Evolutionary conservation across 2,797 vertebrate species (phyloP).

Genomic region (Myiotriccus ornatus): DNA sequence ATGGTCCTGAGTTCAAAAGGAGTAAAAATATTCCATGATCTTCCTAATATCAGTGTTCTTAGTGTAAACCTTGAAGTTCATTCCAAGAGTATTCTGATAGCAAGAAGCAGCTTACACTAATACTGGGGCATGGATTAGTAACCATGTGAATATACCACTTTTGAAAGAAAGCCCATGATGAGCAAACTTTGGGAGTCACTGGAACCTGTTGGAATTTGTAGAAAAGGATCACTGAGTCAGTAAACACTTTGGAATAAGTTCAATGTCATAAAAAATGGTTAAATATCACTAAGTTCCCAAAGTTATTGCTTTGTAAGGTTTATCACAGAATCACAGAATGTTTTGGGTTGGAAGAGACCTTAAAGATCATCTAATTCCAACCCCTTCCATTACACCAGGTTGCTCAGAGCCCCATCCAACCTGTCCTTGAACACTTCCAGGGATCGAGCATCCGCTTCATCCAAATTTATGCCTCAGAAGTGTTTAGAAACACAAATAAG

Average conservation of each 20-base stretch:
- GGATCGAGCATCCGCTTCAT: background rate
- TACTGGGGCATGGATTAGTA: background rate
- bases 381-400: background rate
- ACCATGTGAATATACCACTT: background rate
- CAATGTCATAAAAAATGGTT: background rate
- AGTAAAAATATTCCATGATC: background rate
- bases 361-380: background rate
- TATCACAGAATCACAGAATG: background rate
- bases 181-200: background rate
- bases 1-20: background rate
- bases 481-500: background rate
- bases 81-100: background rate
- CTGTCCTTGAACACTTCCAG: background rate
- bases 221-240: background rate
- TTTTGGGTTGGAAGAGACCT: background rate
- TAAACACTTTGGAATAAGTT: background rate
- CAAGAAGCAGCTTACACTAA: background rate
- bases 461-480: background rate
- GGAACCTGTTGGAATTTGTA: background rate
- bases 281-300: background rate
- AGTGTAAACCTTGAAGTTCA: background rate
- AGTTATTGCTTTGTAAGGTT: background rate
- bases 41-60: background rate
- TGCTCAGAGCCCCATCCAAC: background rate
- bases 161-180: background rate